Conservation (phyloP, 2,113 vertebrate species). For the Grallaria varia region DNA sequence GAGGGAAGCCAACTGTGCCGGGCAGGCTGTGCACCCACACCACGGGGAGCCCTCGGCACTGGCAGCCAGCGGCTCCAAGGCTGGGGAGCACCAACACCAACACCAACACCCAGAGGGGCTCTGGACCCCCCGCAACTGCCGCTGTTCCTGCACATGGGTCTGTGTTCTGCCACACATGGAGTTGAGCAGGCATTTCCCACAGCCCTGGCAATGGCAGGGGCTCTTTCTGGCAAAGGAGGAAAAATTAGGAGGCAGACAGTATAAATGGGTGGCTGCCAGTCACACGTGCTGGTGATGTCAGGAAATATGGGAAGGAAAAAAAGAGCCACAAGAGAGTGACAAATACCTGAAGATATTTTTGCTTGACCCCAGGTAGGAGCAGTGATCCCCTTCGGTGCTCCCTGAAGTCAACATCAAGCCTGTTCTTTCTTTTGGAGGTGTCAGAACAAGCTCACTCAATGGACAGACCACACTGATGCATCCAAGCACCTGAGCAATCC, state of each 20-base stretch:
- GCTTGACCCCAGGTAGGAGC: background rate
- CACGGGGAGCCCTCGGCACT: rapidly evolving
- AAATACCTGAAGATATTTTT: background rate
- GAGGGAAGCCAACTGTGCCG: rapidly evolving
- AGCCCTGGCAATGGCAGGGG: background rate
- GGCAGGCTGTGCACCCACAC: rapidly evolving
- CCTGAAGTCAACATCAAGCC: background rate
- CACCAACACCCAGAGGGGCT: background rate
- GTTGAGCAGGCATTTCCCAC: background rate
- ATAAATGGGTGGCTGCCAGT: background rate
- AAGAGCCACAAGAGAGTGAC: background rate
- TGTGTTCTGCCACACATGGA: rapidly evolving
- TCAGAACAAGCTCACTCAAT: background rate
- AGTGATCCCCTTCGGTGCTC: background rate
- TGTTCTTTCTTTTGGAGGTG: background rate
- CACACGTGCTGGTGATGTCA: rapidly evolving
- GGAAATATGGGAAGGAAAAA: background rate
- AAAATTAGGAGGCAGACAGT: background rate
- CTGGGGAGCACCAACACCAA: rapidly evolving
- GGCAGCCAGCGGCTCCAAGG: rapidly evolving
- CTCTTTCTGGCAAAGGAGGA: background rate
- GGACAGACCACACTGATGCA: rapidly evolving
- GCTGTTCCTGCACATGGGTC: rapidly evolving
- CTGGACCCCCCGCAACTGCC: rapidly evolving
- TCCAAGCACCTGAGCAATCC: rapidly evolving